Evolutionary conservation across 92 coral and sea anemone species (phyloP).

Genomic region (Metridium senile): DNA sequence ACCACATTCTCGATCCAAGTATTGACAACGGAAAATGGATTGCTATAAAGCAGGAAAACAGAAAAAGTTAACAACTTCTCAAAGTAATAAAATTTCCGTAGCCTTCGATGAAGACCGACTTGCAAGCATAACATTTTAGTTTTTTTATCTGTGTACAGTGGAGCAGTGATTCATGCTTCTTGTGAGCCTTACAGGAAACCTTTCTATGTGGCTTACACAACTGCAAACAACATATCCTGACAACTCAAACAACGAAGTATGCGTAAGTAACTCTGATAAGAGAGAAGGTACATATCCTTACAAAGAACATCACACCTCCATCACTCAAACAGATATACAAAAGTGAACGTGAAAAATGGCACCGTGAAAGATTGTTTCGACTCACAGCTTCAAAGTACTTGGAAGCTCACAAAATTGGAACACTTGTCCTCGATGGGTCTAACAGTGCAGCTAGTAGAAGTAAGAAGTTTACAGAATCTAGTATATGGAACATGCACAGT

Average conservation of each 20-base stretch:
- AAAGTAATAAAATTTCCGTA: constrained; percentile 32
- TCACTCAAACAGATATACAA: constrained; percentile 9
- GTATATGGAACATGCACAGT: not conserved
- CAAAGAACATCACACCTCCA: constrained; percentile 7
- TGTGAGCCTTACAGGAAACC: constrained; percentile 50
- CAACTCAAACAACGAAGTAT: constrained; percentile 14
- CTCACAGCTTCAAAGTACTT: constrained; percentile 49
- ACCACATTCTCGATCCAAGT: constrained; percentile 42
- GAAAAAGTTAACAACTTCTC: not conserved
- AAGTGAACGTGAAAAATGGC: constrained; percentile 33
- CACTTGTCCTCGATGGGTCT: constrained; percentile 9
- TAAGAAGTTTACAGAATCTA: not conserved
- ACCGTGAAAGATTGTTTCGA: constrained; percentile 29
- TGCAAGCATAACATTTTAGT: constrained; percentile 58
- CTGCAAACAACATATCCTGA: constrained; percentile 27
- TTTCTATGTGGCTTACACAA: constrained; percentile 55
- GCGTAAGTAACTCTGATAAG: constrained; percentile 1
- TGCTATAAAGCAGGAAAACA: constrained; percentile 24
- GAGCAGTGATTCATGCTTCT: constrained; percentile 56
- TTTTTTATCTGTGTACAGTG: constrained; percentile 42
- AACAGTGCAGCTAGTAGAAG: constrained; percentile 26
- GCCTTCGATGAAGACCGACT: constrained; percentile 59
- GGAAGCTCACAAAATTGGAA: constrained; percentile 34
- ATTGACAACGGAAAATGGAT: constrained; percentile 59
- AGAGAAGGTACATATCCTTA: constrained; percentile 17